phyloP scores from a whole-genome alignment of 2,113 vertebrate genomes.

The Atractosteus spatula region DNA sequence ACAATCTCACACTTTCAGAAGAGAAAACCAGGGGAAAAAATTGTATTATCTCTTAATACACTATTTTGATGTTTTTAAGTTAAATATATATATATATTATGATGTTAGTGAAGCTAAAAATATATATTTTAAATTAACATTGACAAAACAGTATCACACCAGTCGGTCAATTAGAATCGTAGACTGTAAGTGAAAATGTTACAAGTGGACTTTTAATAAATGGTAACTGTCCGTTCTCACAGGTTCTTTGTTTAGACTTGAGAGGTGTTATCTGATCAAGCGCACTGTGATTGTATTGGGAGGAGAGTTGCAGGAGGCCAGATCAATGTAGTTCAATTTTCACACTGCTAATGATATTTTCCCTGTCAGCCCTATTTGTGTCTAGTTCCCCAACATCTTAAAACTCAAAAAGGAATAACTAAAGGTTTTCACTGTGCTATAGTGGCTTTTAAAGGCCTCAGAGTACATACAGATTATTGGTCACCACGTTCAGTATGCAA shows the following conservation, averaged over 20 bases:
- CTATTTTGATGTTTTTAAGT: too few species aligned
- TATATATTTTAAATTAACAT: too few species aligned
- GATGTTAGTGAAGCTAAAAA: too few species aligned
- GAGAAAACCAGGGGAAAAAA: background rate
- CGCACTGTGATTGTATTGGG: constrained; percentile 1
- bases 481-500: background rate
- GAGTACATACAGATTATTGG: too few species aligned
- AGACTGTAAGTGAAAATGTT: too few species aligned
- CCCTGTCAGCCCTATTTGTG: constrained; percentile 10
- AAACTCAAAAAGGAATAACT: background rate
- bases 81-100: too few species aligned
- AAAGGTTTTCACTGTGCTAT: too few species aligned
- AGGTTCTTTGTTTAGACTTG: constrained; percentile 17
- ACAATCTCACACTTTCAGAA: background rate
- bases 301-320: constrained; percentile 14
- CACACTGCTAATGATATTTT: constrained; percentile 30
- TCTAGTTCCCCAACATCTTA: constrained; percentile 7
- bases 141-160: too few species aligned
- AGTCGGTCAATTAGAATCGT: too few species aligned
- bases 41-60: background rate
- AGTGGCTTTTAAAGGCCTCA: too few species aligned
- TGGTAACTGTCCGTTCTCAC: constrained; percentile 15
- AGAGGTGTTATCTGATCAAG: constrained; percentile 22
- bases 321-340: constrained; percentile 41
- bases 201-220: background rate